Conservation (phyloP, 2,888 invertebrate genomes). For the Drosophila nr. fundita region DNA sequence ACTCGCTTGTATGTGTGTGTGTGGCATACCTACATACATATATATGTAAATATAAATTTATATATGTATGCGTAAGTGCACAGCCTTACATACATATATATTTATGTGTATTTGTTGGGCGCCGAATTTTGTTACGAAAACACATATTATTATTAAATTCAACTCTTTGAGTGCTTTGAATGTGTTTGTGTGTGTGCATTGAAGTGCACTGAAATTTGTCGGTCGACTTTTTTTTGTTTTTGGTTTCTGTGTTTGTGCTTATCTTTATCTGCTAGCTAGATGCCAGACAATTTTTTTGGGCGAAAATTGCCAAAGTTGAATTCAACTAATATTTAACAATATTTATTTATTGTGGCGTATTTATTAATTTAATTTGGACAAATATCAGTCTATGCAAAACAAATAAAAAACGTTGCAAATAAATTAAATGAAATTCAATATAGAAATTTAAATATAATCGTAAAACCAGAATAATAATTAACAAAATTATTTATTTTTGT, state of each 20-base stretch:
- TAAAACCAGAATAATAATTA: background rate
- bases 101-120: background rate
- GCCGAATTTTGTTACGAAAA: slow-evolving; percentile 8
- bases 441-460: background rate
- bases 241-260: background rate
- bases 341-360: background rate
- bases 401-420: background rate
- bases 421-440: background rate
- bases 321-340: background rate
- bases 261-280: background rate
- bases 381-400: background rate
- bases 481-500: background rate
- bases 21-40: background rate
- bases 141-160: background rate
- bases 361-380: background rate
- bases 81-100: background rate
- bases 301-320: background rate
- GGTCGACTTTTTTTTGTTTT: background rate
- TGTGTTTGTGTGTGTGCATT: background rate
- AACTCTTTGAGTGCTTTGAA: background rate
- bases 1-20: background rate
- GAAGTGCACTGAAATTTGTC: background rate
- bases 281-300: background rate
- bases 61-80: background rate
- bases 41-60: background rate